Conservation (phyloP, 2,797 vertebrate genomes). For the Ispidina picta region DNA sequence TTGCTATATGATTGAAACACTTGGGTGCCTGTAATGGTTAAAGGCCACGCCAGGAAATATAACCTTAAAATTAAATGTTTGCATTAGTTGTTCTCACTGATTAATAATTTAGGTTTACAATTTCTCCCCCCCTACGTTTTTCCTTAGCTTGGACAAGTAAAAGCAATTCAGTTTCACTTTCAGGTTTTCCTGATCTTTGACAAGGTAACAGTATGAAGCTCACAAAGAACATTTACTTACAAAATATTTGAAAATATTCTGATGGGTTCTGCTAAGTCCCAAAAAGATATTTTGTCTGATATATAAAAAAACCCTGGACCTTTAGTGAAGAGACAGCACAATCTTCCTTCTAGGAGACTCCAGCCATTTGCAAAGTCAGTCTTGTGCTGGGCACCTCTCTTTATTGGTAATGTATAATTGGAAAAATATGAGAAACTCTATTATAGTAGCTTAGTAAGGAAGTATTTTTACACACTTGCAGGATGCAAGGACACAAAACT, state of each 20-base stretch:
- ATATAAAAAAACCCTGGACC: neutral
- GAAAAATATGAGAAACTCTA: conserved; percentile 64
- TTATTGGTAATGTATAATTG: conserved; percentile 53
- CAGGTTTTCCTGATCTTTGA: neutral
- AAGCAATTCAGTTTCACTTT: neutral
- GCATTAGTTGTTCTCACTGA: neutral
- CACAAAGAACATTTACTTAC: neutral
- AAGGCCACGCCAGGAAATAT: neutral
- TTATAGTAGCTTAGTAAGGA: conserved; percentile 66
- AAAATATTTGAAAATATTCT: neutral
- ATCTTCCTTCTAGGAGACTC: neutral
- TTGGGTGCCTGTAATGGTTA: neutral
- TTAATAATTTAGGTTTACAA: neutral
- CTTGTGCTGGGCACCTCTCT: conserved; percentile 59
- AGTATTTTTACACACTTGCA: conserved; percentile 69
- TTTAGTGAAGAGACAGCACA: neutral
- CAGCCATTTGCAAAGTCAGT: neutral
- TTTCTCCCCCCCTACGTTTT: neutral
- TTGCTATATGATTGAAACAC: neutral
- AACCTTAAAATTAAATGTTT: neutral
- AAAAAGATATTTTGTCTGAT: neutral
- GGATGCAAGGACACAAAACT: conserved; percentile 68
- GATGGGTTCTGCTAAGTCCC: neutral
- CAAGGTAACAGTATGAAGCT: neutral
- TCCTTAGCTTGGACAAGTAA: neutral